Evolutionary conservation across 2,113 vertebrate species (phyloP), one percentile per base, ranked within the genome.

Genomic region (Verasper variegatus): DNA sequence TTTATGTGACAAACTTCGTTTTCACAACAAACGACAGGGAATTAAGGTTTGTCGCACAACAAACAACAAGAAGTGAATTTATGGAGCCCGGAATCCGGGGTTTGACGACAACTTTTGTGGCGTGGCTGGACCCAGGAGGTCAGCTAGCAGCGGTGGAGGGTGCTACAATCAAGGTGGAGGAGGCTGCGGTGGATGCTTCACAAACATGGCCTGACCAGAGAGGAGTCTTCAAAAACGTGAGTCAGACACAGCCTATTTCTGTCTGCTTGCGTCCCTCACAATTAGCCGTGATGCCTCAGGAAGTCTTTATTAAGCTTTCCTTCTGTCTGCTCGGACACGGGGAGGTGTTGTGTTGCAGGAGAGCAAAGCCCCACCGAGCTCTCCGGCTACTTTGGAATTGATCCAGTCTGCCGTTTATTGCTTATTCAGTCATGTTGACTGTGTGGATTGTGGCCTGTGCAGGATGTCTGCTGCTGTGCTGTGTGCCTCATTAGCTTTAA

Each of bases 341-440:
- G 37, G 10, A 0, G 37, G 37, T 40, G 40, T 42, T 11, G 40
- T 12, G 10, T 42, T 42, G 40, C 40, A 42, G 40, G 40, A 42
- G 31, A 31, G 31, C 31, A 31, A 5, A 31, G 31, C 6, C 31
- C 31, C 1, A 31, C 31, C 31, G 6, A 31, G 10, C 11, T 6
- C 56, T 45, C 7, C 37, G 40, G 27, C 49, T 35, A 17, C 13
- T 26, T 1, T 67, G 5, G 8, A 47, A 66, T 35, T 49, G 71
- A 23, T 57, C 24, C 24, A 23, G 1, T 49, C 21, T 20, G 14
- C 27, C 26, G 13, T 42, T 3, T 20, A 45, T 35, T 45, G 54
- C 45, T 27, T 47, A 40, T 67, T 40, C 10, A 3, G 37, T 11
- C 68, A 57, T 62, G 73, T 71, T 65, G 35, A 27, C 58, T 9